These are phyloP conservation scores for Gymnocheta viridis DNA, from an alignment of 2,888 invertebrate genomes.

Conservation along the genomic window DNA sequence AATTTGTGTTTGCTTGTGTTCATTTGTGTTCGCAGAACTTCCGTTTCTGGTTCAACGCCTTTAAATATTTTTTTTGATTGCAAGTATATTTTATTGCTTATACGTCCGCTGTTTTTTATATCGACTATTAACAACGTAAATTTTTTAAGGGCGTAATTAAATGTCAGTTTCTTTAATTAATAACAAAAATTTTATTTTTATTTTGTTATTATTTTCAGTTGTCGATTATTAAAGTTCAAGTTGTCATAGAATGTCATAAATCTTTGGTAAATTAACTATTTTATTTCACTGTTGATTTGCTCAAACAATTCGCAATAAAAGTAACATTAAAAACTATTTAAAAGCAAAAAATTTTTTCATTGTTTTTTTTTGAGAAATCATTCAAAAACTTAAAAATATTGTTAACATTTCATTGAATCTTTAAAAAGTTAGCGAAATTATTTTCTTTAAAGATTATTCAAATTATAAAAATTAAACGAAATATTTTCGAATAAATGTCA, in stretches of 20 bases:
- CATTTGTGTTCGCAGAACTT: constrained; percentile 46
- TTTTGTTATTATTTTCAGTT: constrained; percentile 6
- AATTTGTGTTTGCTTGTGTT: background rate
- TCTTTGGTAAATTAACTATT: background rate
- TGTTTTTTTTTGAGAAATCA: too few relatives aligned
- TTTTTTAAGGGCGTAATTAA: constrained; percentile 37
- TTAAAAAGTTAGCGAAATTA: too few relatives aligned
- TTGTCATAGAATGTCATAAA: background rate
- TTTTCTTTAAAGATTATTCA: too few relatives aligned
- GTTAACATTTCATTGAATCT: too few relatives aligned
- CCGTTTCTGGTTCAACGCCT: constrained; percentile 60
- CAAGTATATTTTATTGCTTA: constrained; percentile 50
- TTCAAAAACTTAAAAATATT: too few relatives aligned
- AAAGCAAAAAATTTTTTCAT: too few relatives aligned
- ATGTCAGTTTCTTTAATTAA: constrained; percentile 34
- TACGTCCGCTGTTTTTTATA: constrained; percentile 1
- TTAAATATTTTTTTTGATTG: constrained; percentile 40
- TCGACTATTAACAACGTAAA: constrained; percentile 23
- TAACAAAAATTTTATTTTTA: background rate
- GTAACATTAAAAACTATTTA: too few relatives aligned
- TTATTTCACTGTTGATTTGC: background rate
- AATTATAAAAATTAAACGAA: too few relatives aligned
- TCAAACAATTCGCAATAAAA: background rate
- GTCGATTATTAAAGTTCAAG: background rate
- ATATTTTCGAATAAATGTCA: too few relatives aligned